Conservation (phyloP, 2,888 invertebrate genomes). For the Rhagophthalmus giganteus region DNA sequence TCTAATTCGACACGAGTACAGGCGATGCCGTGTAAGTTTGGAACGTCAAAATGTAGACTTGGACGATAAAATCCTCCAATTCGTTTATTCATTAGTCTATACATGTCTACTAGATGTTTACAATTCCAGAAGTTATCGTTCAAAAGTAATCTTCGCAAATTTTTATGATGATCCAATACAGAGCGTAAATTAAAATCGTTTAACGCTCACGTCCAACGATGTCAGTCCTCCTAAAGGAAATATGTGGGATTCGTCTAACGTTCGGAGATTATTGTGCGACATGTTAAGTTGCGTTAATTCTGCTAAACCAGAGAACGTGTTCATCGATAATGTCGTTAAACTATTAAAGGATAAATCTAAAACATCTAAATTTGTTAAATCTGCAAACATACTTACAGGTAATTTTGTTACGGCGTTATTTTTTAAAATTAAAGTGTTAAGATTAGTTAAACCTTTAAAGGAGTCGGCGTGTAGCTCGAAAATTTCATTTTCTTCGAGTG, state of each 20-base stretch:
- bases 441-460: constrained; percentile 10
- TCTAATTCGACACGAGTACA: constrained; percentile 12
- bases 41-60: constrained; percentile 12
- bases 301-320: constrained; percentile 10
- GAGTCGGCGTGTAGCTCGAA: constrained; percentile 4
- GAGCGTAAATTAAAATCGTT: constrained; percentile 3
- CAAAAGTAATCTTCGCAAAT: not conserved
- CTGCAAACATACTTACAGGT: constrained; percentile 6
- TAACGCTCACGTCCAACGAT: constrained; percentile 11
- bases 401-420: constrained; percentile 9
- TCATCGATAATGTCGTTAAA: not conserved
- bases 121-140: constrained; percentile 19
- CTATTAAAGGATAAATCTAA: constrained; percentile 13
- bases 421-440: constrained; percentile 5
- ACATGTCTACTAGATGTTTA: constrained; percentile 8
- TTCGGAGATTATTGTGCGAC: constrained; percentile 6
- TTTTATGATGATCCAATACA: constrained; percentile 6
- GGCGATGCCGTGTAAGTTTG: constrained; percentile 19
- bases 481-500: constrained; percentile 14
- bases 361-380: constrained; percentile 1
- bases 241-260: constrained; percentile 1
- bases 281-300: constrained; percentile 8
- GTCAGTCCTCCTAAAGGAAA: constrained; percentile 6
- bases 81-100: constrained; percentile 1
- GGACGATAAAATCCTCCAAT: constrained; percentile 5